These are phyloP conservation scores for Brienomyrus brachyistius DNA, from an alignment of 2,113 vertebrate species.

Conservation along the genomic window DNA sequence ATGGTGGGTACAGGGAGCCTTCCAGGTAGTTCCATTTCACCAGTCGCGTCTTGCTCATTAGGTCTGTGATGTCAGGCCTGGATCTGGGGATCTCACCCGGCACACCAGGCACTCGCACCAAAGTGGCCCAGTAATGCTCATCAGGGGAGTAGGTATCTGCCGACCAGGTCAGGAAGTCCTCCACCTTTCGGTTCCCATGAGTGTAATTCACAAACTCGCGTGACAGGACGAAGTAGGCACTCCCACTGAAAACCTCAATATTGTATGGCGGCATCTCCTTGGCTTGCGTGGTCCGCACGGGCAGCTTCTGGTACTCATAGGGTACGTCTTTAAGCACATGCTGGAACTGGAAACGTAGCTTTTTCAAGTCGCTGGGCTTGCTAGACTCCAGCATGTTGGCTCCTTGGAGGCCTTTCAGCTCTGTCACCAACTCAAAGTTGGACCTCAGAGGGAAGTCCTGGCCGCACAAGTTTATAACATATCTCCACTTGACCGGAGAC, in stretches of 20 bases:
- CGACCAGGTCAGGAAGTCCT: conserved; percentile 83
- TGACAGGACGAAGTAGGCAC: conserved; percentile 85
- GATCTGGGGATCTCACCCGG: conserved; percentile 72
- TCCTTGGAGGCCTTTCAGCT: conserved; percentile 72
- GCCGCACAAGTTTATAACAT: conserved; percentile 85
- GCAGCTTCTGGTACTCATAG: conserved; percentile 69
- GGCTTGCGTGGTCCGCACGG: conserved; percentile 61
- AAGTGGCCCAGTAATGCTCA: conserved; percentile 90
- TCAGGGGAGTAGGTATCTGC: conserved; percentile 87
- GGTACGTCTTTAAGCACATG: conserved; percentile 67
- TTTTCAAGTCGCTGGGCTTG: conserved; percentile 71
- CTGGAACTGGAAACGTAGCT: conserved; percentile 70
- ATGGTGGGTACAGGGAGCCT: conserved; percentile 70
- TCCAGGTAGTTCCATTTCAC: conserved; percentile 89
- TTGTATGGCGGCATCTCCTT: conserved; percentile 71
- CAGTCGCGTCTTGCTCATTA: conserved; percentile 82
- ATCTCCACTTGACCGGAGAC: conserved; percentile 75
- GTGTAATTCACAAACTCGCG: conserved; percentile 64
- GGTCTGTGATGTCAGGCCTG: conserved; percentile 71
- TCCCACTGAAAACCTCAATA: conserved; percentile 81
- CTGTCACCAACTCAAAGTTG: conserved; percentile 73
- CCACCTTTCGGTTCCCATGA: conserved; percentile 56
- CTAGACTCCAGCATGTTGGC: conserved; percentile 81
- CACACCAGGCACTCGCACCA: conserved; percentile 73
- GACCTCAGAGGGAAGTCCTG: conserved; percentile 87